Percentiles rank a stretch among this genome's conserved stretches.
Conservation (phyloP, 2,113 vertebrate species). For the Alosa alosa region DNA sequence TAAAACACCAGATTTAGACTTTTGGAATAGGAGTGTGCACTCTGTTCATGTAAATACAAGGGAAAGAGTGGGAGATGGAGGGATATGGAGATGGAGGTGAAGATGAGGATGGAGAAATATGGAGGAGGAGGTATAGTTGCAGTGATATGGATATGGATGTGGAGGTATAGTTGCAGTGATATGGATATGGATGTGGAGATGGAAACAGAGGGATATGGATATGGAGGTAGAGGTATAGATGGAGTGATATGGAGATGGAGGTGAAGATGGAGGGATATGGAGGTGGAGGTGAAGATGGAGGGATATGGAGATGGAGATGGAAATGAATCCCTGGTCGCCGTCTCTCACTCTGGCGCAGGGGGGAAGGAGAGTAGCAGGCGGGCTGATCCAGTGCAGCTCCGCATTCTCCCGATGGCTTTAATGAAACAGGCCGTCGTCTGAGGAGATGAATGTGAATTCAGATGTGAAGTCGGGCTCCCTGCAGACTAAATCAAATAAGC, state of each 20-base stretch:
- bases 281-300: not conserved
- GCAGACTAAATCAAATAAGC: slow-evolving; percentile 47
- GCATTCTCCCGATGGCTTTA: slow-evolving; percentile 40
- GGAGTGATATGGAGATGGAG: too few relatives aligned
- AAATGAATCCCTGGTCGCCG: not conserved
- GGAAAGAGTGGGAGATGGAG: not conserved
- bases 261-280: not conserved
- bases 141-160: not conserved
- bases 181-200: not conserved
- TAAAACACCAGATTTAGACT: not conserved
- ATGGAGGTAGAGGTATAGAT: not conserved
- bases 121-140: too few relatives aligned
- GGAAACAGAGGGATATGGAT: not conserved
- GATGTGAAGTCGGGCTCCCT: slow-evolving; percentile 24
- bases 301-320: not conserved
- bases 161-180: not conserved
- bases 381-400: not conserved
- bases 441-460: slow-evolving; percentile 38
- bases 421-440: slow-evolving; percentile 44
- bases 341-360: not conserved
- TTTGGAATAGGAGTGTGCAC: not conserved
- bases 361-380: not conserved
- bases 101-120: not conserved
- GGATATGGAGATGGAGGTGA: too few relatives aligned
- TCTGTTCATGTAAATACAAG: not conserved